Conservation (phyloP, 2,797 vertebrate species). For the Megalops cyprinoides region DNA sequence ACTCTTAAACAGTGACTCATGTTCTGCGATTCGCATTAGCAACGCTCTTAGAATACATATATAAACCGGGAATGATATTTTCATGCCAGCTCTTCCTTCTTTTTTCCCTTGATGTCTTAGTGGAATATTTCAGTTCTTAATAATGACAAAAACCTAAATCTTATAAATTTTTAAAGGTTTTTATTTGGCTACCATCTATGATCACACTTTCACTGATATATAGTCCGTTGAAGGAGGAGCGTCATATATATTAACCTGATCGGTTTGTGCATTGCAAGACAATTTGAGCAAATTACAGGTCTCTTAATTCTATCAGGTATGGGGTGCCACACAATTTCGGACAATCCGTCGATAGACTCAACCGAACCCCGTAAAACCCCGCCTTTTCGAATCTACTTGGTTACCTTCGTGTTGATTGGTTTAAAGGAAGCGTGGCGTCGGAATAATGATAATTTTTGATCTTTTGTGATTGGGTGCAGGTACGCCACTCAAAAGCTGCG, state of each 20-base stretch:
- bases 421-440: conserved; percentile 37
- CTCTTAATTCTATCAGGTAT: background rate
- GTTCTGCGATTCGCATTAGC: conserved; percentile 10
- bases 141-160: too few species aligned
- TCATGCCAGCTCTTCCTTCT: too few species aligned
- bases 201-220: background rate
- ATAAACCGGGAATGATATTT: too few species aligned
- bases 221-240: background rate
- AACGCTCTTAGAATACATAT: conserved; percentile 5
- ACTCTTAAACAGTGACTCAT: conserved; percentile 16
- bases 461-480: conserved; percentile 55
- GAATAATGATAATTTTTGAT: conserved; percentile 4
- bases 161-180: too few species aligned
- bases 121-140: too few species aligned
- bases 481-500: conserved; percentile 57
- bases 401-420: conserved; percentile 60
- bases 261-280: background rate
- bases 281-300: background rate
- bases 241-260: background rate
- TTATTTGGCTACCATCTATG: too few species aligned
- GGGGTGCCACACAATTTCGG: background rate
- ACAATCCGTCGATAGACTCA: conserved; percentile 24
- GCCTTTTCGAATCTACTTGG: conserved; percentile 19
- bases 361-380: conserved; percentile 29
- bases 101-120: too few species aligned